Evolutionary conservation across 2,888 invertebrate genomes (phyloP).

Genomic region (Philereme vetulata): DNA sequence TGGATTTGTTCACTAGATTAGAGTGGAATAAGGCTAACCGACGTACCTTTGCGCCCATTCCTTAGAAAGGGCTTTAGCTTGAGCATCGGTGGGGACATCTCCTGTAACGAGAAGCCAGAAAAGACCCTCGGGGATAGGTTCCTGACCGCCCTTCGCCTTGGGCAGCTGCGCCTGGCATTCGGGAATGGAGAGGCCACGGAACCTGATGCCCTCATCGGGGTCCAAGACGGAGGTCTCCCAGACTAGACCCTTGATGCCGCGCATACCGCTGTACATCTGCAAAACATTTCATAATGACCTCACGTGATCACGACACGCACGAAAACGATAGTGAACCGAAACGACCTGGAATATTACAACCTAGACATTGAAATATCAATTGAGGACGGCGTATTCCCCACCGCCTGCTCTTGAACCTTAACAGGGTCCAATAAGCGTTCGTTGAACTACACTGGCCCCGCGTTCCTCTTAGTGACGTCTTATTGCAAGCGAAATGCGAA

Average conservation of each 20-base stretch:
- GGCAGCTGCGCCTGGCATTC: slow-evolving; percentile 90
- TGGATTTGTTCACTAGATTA: too few species aligned
- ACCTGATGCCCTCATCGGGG: slow-evolving; percentile 97
- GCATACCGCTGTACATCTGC: slow-evolving; percentile 97
- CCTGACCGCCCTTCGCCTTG: slow-evolving; percentile 86
- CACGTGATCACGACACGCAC: not conserved
- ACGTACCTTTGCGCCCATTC: slow-evolving; percentile 89
- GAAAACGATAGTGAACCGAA: not conserved
- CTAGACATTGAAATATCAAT: slow-evolving; percentile 37
- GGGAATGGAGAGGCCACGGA: slow-evolving; percentile 95
- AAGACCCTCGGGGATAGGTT: slow-evolving; percentile 91
- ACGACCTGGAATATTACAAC: slow-evolving; percentile 11
- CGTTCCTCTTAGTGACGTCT: slow-evolving; percentile 18
- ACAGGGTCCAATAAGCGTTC: slow-evolving; percentile 38
- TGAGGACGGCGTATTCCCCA: slow-evolving; percentile 18
- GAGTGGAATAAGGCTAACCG: not conserved
- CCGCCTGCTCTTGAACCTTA: slow-evolving; percentile 35
- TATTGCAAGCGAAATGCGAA: not conserved
- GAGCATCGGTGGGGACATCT: slow-evolving; percentile 87
- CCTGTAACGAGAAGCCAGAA: slow-evolving; percentile 92
- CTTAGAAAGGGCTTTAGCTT: slow-evolving; percentile 88
- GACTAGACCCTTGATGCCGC: slow-evolving; percentile 96
- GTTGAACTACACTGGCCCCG: slow-evolving; percentile 36
- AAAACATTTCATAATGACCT: slow-evolving; percentile 13
- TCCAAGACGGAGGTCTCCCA: slow-evolving; percentile 98